Conservation (phyloP, 1,140 invertebrate genomes). For the Antheraea mylitta region DNA sequence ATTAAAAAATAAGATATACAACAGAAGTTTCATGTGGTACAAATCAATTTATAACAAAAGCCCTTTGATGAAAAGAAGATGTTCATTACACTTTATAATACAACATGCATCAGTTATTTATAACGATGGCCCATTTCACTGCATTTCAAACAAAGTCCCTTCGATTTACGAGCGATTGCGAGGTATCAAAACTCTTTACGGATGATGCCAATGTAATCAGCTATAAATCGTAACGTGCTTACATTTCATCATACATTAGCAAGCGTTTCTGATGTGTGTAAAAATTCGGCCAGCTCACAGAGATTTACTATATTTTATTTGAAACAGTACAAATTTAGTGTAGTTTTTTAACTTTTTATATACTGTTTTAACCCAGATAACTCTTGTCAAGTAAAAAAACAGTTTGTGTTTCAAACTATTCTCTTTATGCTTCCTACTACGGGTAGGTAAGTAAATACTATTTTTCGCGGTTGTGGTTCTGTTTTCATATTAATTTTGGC, state of each 20-base stretch:
- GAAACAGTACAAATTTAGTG: neutral
- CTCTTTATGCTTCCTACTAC: neutral
- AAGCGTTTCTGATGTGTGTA: neutral
- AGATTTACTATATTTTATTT: neutral
- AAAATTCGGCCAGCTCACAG: neutral
- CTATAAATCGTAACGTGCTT: slow-evolving; percentile 20
- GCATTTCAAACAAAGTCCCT: slow-evolving; percentile 39
- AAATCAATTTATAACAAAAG: neutral
- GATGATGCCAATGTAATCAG: slow-evolving; percentile 33
- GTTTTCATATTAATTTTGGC: neutral
- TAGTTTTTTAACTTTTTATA: neutral
- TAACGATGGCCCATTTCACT: slow-evolving; percentile 50
- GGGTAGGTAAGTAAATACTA: neutral
- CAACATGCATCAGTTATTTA: slow-evolving; percentile 26
- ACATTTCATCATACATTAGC: slow-evolving; percentile 21
- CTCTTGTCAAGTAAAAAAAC: neutral
- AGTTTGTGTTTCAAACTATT: neutral
- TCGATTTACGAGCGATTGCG: slow-evolving; percentile 39
- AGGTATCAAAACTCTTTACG: slow-evolving; percentile 29
- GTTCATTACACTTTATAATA: neutral
- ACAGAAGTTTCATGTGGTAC: neutral
- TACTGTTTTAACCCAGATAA: neutral
- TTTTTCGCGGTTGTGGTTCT: neutral
- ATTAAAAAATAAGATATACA: neutral
- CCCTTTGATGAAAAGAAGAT: neutral